Base-by-base conservation (phyloP, 2,113 vertebrate genomes). In the Thomomys bottae region DNA sequence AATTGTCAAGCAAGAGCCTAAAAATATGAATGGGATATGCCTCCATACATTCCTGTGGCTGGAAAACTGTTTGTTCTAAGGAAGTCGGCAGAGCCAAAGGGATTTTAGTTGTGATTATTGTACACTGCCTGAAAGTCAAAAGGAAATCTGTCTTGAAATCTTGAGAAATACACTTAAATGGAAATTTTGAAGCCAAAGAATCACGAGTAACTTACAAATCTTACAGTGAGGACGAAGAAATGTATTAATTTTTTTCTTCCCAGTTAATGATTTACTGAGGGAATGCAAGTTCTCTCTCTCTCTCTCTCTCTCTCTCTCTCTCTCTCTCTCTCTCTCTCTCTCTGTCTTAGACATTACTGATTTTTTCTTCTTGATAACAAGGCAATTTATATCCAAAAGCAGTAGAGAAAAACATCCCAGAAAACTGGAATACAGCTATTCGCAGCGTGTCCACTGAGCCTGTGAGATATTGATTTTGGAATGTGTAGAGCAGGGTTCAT, bases 401-500 rank as follows among this genome's bases (percentile, higher is more conserved):
- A 54, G 38, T 85, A 45, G 36, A 73, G 89, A 66, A 26, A 76
- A 94, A 30, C 2, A 0, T 8, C 87, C 67, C 49, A 38, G 72
- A 88, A 93, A 72, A 81, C 26, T 9, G 8, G 36, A 38, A 6
- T 24, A 49, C 0, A 8, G 15, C 10, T 75, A 28, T 14, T 24
- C 42, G 57, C 45, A 7, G 0, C 36, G 64, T 92, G 38, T 72
- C 75, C 87, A 86, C 6, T 0, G 42, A 89, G 72, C 18, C 28
- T 93, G 21, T 76, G 30, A 3, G 9, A 26, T 82, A 84, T 92
- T 93, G 94, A 96, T 95, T 94, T 79, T 66, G 57, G 49, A 87
- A 75, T 77, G 70, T 84, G 75, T 84, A 18, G 68, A 87, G 1
- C 1, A 11, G n/a, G 76, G 54, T 70, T 92, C n/a, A n/a, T n/a